Evolutionary conservation across 2,888 invertebrate genomes (phyloP).

Genomic region (Oscheius sp.): DNA sequence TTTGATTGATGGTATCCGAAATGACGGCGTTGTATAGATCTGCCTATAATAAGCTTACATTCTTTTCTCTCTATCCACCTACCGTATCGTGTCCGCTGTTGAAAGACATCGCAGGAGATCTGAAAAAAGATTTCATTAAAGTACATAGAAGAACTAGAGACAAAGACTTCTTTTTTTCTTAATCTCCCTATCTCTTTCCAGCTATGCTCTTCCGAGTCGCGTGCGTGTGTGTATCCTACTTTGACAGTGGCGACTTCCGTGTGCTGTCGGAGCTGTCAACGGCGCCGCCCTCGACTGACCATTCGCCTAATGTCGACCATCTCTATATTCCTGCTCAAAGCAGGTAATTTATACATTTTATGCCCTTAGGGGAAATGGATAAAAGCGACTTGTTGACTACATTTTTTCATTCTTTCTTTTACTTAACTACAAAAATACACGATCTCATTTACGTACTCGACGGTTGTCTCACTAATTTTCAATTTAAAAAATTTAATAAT

Average conservation of each 20-base stretch:
- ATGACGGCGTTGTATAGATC: slow-evolving; percentile 77
- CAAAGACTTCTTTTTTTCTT: neutral
- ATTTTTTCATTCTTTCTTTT: no score
- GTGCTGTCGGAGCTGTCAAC: slow-evolving; percentile 27
- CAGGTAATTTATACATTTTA: slow-evolving; percentile 23
- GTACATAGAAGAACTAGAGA: neutral
- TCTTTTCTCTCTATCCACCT: no score
- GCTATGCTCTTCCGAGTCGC: no score
- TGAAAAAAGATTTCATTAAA: no score
- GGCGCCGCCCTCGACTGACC: slow-evolving; percentile 25
- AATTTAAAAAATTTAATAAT: no score
- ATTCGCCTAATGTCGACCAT: slow-evolving; percentile 17
- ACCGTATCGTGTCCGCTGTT: no score
- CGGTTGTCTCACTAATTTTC: no score
- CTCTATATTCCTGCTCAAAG: slow-evolving; percentile 23
- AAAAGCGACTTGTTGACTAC: no score
- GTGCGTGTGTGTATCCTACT: slow-evolving; percentile 27
- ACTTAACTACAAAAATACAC: no score
- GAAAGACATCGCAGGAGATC: neutral
- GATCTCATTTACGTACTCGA: no score
- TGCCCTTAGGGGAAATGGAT: no score
- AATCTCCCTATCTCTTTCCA: no score
- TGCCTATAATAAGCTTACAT: slow-evolving; percentile 39
- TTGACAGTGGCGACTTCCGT: slow-evolving; percentile 28
- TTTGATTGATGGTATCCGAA: slow-evolving; percentile 89